Evolutionary conservation across 2,113 vertebrate genomes (phyloP).

Genomic region (Tringa solitaria): DNA sequence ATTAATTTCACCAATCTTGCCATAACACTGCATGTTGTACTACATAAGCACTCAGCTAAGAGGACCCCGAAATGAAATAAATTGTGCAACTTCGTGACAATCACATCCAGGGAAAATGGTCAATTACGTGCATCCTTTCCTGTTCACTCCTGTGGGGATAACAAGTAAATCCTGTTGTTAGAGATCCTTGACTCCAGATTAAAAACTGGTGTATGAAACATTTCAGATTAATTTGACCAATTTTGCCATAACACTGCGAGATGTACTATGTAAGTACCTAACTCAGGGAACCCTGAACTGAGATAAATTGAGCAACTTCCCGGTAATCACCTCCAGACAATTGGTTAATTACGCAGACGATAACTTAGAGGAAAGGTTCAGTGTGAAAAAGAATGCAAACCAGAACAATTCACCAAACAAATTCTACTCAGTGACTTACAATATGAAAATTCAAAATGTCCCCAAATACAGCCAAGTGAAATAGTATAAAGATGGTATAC

Average conservation of each 20-base stretch:
- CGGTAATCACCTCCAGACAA: neutral
- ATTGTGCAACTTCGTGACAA: neutral
- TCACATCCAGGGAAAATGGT: neutral
- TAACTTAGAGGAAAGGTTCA: neutral
- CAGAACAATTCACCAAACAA: neutral
- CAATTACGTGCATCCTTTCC: neutral
- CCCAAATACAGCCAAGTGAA: neutral
- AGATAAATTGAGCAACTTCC: neutral
- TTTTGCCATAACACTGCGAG: neutral
- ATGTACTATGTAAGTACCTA: neutral
- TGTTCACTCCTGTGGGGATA: neutral
- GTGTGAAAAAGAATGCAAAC: neutral
- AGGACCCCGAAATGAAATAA: neutral
- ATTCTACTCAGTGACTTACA: neutral
- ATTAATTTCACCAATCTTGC: neutral
- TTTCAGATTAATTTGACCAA: neutral
- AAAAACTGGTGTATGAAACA: neutral
- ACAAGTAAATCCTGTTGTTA: neutral
- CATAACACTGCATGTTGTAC: neutral
- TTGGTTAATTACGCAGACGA: neutral
- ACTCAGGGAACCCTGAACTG: neutral
- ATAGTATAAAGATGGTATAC: neutral
- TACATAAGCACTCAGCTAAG: neutral
- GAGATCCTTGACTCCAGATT: neutral
- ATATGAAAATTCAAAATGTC: neutral